A percentile compares a stretch with the other conserved stretches of the same genome.
phyloP scores from a whole-genome alignment of 2,113 vertebrate genomes.

The Callithrix jacchus region DNA sequence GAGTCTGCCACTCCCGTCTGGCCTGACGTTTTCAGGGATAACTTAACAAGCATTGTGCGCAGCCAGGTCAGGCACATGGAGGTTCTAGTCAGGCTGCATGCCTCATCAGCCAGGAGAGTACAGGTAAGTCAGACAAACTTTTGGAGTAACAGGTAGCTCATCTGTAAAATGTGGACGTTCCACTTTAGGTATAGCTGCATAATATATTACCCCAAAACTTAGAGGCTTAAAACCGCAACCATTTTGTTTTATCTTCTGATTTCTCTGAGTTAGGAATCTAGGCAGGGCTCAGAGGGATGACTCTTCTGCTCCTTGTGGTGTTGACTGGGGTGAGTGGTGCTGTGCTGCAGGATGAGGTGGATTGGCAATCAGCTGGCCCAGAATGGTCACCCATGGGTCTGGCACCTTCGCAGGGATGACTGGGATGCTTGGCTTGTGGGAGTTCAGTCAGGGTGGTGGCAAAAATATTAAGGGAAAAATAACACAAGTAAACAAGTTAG shows the following conservation, averaged over 20 bases:
- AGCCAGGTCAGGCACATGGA: neutral
- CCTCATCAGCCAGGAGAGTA: neutral
- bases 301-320: neutral
- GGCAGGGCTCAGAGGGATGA: neutral
- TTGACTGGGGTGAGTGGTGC: neutral
- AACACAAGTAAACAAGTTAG: too few species aligned
- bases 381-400: neutral
- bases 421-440: neutral
- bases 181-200: neutral
- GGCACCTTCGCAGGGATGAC: neutral
- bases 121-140: neutral
- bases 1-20: too few species aligned
- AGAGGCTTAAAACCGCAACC: neutral
- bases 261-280: neutral
- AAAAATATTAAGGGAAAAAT: too few species aligned
- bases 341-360: neutral
- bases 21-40: neutral
- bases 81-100: neutral
- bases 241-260: neutral
- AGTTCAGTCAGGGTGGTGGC: too few species aligned
- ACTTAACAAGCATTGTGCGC: neutral
- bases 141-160: neutral
- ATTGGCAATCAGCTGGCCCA: neutral
- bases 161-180: neutral
- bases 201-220: neutral